Percentiles rank a stretch among this genome's conserved stretches.
These are phyloP conservation scores for Venustoraphidia nigricollis DNA, from an alignment of 2,888 invertebrate genomes.

Conservation along the genomic window DNA sequence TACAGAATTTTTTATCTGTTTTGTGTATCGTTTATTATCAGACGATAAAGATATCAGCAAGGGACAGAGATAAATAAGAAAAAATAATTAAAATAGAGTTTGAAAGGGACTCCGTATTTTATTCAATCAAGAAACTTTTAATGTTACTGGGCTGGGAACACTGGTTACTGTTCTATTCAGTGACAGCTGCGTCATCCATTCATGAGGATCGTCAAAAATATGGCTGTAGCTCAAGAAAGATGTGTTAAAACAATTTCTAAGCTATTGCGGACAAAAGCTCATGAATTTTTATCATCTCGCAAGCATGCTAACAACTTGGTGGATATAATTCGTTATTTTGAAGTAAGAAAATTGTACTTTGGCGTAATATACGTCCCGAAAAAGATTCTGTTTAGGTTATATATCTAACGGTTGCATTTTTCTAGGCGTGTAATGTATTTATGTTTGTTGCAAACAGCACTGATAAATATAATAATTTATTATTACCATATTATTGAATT, in stretches of 20 bases:
- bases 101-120: too few species aligned
- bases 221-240: constrained; percentile 17
- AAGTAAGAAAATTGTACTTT: constrained; percentile 28
- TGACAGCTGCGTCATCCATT: too few species aligned
- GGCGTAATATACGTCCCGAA: constrained; percentile 19
- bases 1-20: too few species aligned
- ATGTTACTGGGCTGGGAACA: too few species aligned
- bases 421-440: too few species aligned
- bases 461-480: constrained; percentile 1
- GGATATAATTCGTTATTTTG: constrained; percentile 52
- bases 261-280: constrained; percentile 49
- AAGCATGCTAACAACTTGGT: constrained; percentile 48
- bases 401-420: not conserved
- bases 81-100: too few species aligned
- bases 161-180: too few species aligned
- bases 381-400: constrained; percentile 18
- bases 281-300: constrained; percentile 50
- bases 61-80: too few species aligned
- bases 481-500: not conserved
- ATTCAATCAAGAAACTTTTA: too few species aligned
- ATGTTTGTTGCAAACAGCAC: not conserved
- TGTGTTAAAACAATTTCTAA: constrained; percentile 42
- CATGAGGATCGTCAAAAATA: not conserved
- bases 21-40: too few species aligned
- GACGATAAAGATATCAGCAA: too few species aligned